These are phyloP conservation scores for Aphidius ervi DNA, from an alignment of 1,140 invertebrate species.

Conservation along the genomic window DNA sequence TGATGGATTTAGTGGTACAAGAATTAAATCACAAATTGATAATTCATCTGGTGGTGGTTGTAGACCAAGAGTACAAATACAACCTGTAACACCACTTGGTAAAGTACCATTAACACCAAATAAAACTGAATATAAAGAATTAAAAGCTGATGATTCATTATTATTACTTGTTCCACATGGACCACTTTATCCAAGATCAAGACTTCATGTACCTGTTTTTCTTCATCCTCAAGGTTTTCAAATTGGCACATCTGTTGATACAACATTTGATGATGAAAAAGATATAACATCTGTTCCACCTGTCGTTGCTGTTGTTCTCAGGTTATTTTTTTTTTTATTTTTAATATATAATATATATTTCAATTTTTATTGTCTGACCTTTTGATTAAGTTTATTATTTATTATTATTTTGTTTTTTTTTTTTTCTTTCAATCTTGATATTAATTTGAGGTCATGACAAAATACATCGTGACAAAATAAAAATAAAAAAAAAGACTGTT, in stretches of 20 bases:
- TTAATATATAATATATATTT: too few relatives aligned
- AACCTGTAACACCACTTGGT: conserved; percentile 68
- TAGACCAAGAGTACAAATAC: conserved; percentile 71
- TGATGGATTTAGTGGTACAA: conserved; percentile 14
- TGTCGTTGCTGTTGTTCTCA: conserved; percentile 76
- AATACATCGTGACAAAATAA: too few relatives aligned
- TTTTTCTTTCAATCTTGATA: too few relatives aligned
- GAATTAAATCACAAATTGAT: conserved; percentile 19
- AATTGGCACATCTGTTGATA: background rate
- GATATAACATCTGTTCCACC: conserved; percentile 54
- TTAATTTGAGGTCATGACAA: too few relatives aligned
- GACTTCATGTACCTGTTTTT: conserved; percentile 80
- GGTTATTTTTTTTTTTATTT: conserved; percentile 56
- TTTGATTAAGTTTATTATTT: too few relatives aligned
- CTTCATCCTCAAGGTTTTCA: conserved; percentile 57
- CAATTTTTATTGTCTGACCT: background rate
- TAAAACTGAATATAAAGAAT: conserved; percentile 75
- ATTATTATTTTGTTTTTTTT: too few relatives aligned
- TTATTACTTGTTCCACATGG: conserved; percentile 83
- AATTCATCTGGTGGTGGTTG: conserved; percentile 47
- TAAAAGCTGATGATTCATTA: conserved; percentile 72
- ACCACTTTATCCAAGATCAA: conserved; percentile 81
- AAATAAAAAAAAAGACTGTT: too few relatives aligned
- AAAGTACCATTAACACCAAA: conserved; percentile 70
- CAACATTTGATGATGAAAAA: conserved; percentile 33